phyloP scores from a whole-genome alignment of 2,888 invertebrate species.

The Gastracanthus pulcherrimus region DNA sequence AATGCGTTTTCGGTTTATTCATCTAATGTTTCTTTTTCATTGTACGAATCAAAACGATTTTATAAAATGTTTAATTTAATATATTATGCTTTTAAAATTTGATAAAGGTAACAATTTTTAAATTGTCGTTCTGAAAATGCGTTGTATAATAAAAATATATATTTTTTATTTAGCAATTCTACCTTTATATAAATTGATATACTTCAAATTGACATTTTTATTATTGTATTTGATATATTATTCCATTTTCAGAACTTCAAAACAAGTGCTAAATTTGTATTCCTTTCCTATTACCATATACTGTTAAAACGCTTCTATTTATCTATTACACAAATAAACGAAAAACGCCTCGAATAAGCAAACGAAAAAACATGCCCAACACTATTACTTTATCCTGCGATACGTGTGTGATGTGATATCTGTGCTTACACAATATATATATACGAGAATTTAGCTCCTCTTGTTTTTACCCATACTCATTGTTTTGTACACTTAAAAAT shows the following conservation, averaged over 20 bases:
- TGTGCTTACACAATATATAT: slow-evolving; percentile 14
- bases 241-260: background rate
- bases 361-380: slow-evolving; percentile 32
- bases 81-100: too few relatives aligned
- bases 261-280: background rate
- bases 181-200: background rate
- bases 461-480: background rate
- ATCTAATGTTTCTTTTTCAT: slow-evolving; percentile 16
- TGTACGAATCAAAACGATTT: background rate
- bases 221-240: slow-evolving; percentile 26
- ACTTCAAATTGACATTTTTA: slow-evolving; percentile 31
- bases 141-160: slow-evolving; percentile 19
- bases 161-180: background rate
- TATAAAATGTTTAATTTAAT: too few relatives aligned
- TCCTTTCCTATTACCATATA: background rate
- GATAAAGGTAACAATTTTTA: slow-evolving; percentile 36
- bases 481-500: slow-evolving; percentile 39
- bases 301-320: background rate
- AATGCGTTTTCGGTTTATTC: slow-evolving; percentile 31
- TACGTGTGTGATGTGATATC: slow-evolving; percentile 3
- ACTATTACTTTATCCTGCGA: background rate
- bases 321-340: slow-evolving; percentile 7
- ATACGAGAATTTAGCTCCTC: background rate
- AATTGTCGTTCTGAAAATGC: slow-evolving; percentile 33
- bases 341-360: background rate